Percentiles rank a stretch among this genome's conserved stretches.
These are phyloP conservation scores for Mnemiopsis leidyi DNA, from an alignment of 37 sponge, comb jelly and placozoan species.

Conservation along the genomic window DNA sequence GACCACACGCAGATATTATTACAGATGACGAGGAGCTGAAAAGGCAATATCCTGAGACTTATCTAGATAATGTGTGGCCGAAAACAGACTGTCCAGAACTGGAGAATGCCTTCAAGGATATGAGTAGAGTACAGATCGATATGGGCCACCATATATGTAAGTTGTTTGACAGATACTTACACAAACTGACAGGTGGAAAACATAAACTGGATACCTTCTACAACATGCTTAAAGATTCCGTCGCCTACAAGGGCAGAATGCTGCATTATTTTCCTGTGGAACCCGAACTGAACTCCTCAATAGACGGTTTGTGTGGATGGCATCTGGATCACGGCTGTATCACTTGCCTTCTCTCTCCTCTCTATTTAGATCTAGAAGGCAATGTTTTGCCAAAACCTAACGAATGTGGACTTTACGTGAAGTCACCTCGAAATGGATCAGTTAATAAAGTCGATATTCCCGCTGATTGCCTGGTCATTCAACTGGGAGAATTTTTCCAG, in stretches of 20 bases:
- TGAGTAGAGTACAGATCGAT: neutral
- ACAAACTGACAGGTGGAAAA: neutral
- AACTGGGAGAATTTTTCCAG: conserved; percentile 39
- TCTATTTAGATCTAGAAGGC: neutral
- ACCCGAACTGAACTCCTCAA: neutral
- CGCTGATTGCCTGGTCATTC: neutral
- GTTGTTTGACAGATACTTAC: neutral
- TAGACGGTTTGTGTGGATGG: conserved; percentile 48
- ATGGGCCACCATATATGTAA: neutral
- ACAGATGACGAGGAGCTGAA: conserved; percentile 27
- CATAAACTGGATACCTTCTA: neutral
- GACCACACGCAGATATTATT: neutral
- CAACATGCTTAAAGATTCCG: neutral
- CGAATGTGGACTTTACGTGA: neutral
- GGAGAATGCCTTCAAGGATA: neutral
- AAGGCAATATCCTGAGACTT: neutral
- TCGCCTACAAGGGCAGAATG: conserved; percentile 19
- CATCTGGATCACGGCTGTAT: conserved; percentile 42
- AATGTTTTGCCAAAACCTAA: neutral
- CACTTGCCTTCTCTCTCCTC: conserved; percentile 6
- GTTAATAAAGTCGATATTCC: conserved; percentile 27
- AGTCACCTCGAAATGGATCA: neutral
- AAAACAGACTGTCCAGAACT: neutral
- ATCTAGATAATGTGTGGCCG: conserved; percentile 37
- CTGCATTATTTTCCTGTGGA: conserved; percentile 27